These are phyloP conservation scores for Meiosimyza decipiens DNA, from an alignment of 2,888 invertebrate genomes.

Conservation along the genomic window DNA sequence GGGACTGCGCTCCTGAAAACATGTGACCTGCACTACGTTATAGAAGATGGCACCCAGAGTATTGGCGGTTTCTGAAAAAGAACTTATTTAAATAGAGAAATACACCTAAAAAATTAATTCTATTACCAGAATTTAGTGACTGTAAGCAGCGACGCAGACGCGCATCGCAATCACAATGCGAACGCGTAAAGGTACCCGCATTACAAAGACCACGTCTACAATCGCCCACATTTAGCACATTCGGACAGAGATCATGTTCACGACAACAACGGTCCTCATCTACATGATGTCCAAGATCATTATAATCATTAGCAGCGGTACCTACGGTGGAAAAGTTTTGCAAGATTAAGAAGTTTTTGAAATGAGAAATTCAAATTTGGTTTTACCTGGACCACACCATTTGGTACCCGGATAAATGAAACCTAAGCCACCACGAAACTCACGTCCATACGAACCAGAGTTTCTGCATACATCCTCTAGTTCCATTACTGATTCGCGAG, in stretches of 20 bases:
- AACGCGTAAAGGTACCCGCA: conserved; percentile 75
- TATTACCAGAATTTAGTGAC: conserved; percentile 70
- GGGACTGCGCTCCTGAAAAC: conserved; percentile 75
- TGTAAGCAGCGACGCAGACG: conserved; percentile 77
- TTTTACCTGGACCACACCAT: conserved; percentile 79
- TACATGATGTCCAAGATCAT: conserved; percentile 74
- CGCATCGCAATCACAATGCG: conserved; percentile 81
- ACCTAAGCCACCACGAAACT: conserved; percentile 67
- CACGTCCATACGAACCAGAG: conserved; percentile 60
- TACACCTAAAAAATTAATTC: neutral
- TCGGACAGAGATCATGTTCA: conserved; percentile 78
- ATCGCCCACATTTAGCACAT: conserved; percentile 71
- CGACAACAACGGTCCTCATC: conserved; percentile 79
- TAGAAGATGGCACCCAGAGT: conserved; percentile 80
- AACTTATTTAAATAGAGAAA: neutral
- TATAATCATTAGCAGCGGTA: conserved; percentile 71
- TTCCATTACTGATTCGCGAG: conserved; percentile 71
- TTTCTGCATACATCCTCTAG: conserved; percentile 71
- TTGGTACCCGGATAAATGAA: conserved; percentile 78
- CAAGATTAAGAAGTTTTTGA: neutral
- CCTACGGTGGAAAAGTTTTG: conserved; percentile 59
- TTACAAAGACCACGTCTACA: conserved; percentile 76
- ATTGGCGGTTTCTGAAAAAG: conserved; percentile 72
- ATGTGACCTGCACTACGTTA: conserved; percentile 79
- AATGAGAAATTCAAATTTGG: neutral